Base-by-base conservation (phyloP, 2,797 vertebrate species). In the Tenualosa ilisha region DNA sequence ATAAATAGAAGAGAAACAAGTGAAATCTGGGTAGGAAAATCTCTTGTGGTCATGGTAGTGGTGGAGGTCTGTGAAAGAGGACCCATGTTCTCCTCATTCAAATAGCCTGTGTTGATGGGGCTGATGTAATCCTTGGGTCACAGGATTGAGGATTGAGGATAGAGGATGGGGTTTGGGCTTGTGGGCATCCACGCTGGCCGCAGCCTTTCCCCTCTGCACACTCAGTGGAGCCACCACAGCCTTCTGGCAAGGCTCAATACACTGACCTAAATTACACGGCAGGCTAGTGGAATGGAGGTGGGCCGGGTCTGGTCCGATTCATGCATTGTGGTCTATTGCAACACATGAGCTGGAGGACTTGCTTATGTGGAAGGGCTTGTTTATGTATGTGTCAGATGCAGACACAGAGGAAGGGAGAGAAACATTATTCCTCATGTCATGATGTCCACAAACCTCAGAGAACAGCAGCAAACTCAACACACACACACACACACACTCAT, bases 11-110 rank as follows among this genome's bases (percentile, higher is more conserved):
- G 20, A 46, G 72, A 46, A 79, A 46, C 40, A 22, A 79, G 87
- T 85, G 61, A 91, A 92, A 92, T 93, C 89, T 89, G 91, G 88
- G 90, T 91, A 91, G 89, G 31, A 87, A 91, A 90, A 90, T 89
- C 84, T 86, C 86, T 90, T 93, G 92, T 89, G 85, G 90, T 86
- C 63, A 86, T 72, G 31, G 31, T 40, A 40, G 68, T 72, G 31
- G 68, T 72, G 72, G 72, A 88, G 88, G 91, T 91, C 86, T 86
- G 53, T 89, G 90, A 90, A 81, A 46, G 81, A 84, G 46, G 82
- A 83, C 84, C 59, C 24, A 83, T 81, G 81, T 17, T 31, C 81
- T 31, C 11, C 50, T 87, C 40, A 2, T 43, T 84, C n/a, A 83
- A 85, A 89, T 65, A 75, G 54, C 72, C 83, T 61, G 75, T 54